Conservation (phyloP, 1,140 invertebrate genomes). For the Notospermus geniculatus region DNA sequence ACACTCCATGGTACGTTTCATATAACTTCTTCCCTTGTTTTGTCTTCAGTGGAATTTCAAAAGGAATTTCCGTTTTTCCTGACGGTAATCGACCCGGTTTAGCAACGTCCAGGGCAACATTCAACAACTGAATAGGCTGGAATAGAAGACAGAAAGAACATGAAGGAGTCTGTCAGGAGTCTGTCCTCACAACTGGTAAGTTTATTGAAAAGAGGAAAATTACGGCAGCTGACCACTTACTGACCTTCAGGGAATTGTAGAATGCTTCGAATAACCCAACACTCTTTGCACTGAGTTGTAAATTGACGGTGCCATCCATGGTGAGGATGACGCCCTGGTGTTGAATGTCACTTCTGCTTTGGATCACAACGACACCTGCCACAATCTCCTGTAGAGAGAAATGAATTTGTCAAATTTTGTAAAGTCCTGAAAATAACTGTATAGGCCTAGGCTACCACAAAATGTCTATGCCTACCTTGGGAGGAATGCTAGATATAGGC, state of each 20-base stretch:
- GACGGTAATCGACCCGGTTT: constrained; percentile 80
- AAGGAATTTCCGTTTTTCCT: constrained; percentile 89
- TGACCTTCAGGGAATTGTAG: constrained; percentile 77
- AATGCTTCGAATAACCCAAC: constrained; percentile 93
- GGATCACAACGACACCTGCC: constrained; percentile 77
- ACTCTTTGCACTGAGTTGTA: constrained; percentile 91
- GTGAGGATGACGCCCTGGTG: constrained; percentile 86
- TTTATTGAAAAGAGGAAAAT: neutral
- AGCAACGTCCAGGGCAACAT: constrained; percentile 75
- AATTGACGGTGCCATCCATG: constrained; percentile 84
- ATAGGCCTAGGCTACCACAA: too few species aligned
- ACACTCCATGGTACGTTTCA: constrained; percentile 97
- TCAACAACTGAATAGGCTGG: constrained; percentile 83
- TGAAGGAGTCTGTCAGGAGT: neutral
- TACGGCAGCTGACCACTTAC: constrained; percentile 4
- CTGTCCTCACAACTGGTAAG: neutral
- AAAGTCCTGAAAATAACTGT: too few species aligned
- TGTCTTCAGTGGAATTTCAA: constrained; percentile 81
- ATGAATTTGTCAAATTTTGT: too few species aligned
- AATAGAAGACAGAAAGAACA: constrained; percentile 43
- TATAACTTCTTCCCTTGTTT: constrained; percentile 70
- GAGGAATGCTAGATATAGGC: too few species aligned
- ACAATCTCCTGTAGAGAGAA: constrained; percentile 69
- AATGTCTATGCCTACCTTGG: too few species aligned
- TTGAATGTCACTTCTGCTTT: constrained; percentile 75